Evolutionary conservation across 2,113 vertebrate genomes (phyloP).

Genomic region (Acrocephalus kingi): DNA sequence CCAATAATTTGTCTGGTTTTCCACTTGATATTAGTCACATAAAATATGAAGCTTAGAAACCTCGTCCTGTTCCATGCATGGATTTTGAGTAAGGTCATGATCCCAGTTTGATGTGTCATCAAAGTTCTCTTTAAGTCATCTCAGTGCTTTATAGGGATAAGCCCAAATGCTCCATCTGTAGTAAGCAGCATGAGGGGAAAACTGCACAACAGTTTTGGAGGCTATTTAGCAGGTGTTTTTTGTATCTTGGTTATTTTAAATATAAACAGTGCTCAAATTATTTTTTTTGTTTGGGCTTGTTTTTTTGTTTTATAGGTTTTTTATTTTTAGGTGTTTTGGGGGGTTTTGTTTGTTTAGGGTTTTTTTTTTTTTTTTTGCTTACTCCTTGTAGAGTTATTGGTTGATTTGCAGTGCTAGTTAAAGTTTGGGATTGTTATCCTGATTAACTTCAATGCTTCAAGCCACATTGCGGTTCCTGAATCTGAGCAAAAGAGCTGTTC

Average conservation of each 20-base stretch:
- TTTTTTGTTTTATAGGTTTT: background rate
- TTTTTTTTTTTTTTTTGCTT: background rate
- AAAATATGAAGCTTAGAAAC: background rate
- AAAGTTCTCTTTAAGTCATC: background rate
- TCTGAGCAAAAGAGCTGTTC: background rate
- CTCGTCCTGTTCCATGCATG: background rate
- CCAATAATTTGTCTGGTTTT: background rate
- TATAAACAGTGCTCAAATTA: background rate
- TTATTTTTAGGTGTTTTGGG: background rate
- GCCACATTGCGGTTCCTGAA: background rate
- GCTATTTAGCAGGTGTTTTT: background rate
- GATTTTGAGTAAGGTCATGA: background rate
- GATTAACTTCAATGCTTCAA: background rate
- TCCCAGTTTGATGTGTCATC: background rate
- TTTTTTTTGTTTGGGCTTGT: background rate
- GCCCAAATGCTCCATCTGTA: background rate
- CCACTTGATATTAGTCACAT: background rate
- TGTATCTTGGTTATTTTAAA: background rate
- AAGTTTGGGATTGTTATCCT: background rate
- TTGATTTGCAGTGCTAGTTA: background rate
- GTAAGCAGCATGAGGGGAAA: background rate
- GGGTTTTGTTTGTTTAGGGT: background rate
- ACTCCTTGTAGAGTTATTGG: background rate
- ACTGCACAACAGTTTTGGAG: background rate
- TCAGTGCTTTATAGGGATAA: background rate